These are phyloP conservation scores for Ifrita kowaldi DNA, from an alignment of 2,113 vertebrate genomes.

Conservation along the genomic window DNA sequence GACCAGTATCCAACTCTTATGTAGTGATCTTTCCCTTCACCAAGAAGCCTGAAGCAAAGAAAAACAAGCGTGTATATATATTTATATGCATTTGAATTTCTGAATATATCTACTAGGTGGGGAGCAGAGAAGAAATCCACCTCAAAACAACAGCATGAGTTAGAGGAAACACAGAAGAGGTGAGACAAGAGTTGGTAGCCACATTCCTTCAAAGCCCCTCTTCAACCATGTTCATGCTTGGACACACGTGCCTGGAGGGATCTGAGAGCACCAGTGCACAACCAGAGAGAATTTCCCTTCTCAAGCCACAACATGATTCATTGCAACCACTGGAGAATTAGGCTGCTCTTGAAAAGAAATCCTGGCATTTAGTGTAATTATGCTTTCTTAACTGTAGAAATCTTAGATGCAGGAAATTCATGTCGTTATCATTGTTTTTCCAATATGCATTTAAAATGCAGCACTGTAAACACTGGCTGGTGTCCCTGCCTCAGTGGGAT, in stretches of 20 bases:
- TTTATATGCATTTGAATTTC: background rate
- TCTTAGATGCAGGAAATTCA: background rate
- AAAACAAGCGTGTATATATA: background rate
- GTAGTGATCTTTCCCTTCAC: background rate
- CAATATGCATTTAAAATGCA: constrained; percentile 2
- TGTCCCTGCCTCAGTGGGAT: background rate
- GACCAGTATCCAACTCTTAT: background rate
- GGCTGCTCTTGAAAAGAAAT: background rate
- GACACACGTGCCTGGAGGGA: background rate
- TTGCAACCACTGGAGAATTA: background rate
- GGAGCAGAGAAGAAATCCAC: background rate
- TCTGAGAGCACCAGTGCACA: background rate
- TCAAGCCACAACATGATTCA: background rate
- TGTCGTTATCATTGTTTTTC: background rate
- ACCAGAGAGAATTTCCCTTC: background rate
- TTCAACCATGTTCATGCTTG: background rate
- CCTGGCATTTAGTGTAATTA: background rate
- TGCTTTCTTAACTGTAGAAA: background rate
- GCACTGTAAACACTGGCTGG: background rate
- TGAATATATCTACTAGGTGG: background rate
- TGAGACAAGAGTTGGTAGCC: background rate
- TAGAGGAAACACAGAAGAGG: background rate
- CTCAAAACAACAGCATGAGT: background rate
- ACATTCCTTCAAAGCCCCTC: background rate
- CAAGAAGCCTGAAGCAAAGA: background rate